A percentile compares a stretch with the other conserved stretches of the same genome.
Conservation (phyloP, 2,888 invertebrate species). For the Drosophila peninsularis region DNA sequence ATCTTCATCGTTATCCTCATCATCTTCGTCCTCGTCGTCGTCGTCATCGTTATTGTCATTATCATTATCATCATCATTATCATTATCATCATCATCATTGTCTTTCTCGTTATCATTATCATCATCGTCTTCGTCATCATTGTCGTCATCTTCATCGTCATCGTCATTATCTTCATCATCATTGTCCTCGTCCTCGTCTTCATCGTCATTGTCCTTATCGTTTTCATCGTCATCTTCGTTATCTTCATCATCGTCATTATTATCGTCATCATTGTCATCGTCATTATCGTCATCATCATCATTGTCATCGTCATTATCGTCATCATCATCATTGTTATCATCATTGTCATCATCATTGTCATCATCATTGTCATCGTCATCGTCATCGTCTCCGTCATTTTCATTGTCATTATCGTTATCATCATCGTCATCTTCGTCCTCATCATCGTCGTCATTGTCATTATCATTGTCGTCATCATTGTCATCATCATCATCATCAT, state of each 20-base stretch:
- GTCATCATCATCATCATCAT: conserved; percentile 84
- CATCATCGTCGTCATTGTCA: conserved; percentile 83
- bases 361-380: conserved; percentile 52
- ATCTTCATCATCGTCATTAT: not conserved
- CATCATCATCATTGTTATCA: conserved; percentile 83
- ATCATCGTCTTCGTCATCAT: conserved; percentile 83
- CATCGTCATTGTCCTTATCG: conserved; percentile 83
- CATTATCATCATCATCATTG: conserved; percentile 54
- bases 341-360: conserved; percentile 48
- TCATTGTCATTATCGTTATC: conserved; percentile 52
- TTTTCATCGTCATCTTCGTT: conserved; percentile 39
- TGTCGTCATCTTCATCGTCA: conserved; percentile 80
- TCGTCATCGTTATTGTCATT: not conserved
- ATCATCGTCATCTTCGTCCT: conserved; percentile 82
- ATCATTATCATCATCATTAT: not conserved
- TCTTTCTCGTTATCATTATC: conserved; percentile 69
- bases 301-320: conserved; percentile 83
- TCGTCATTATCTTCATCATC: conserved; percentile 77
- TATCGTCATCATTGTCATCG: conserved; percentile 46
- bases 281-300: conserved; percentile 40
- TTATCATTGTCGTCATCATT: conserved; percentile 84
- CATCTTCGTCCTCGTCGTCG: conserved; percentile 82
- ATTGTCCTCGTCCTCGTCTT: conserved; percentile 81
- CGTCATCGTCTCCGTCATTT: conserved; percentile 41
- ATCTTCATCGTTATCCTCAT: conserved; percentile 80